phyloP scores from a whole-genome alignment of 92 coral and sea anemone genomes.

The Pocillopora grandis region DNA sequence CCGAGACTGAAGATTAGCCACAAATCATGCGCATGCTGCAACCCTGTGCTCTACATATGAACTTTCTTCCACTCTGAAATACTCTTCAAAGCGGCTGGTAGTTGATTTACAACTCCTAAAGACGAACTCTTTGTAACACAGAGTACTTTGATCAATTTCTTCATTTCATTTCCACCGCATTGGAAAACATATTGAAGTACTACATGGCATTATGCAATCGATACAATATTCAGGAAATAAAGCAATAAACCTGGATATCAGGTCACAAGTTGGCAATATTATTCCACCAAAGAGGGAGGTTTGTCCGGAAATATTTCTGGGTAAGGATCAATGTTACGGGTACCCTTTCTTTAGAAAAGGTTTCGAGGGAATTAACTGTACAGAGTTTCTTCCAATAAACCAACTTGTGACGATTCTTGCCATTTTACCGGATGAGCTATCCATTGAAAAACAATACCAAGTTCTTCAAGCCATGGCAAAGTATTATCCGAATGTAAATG shows the following conservation, averaged over 20 bases:
- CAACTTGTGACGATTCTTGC: slow-evolving; percentile 69
- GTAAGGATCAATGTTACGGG: slow-evolving; percentile 71
- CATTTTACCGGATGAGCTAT: slow-evolving; percentile 45
- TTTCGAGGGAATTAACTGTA: slow-evolving; percentile 73
- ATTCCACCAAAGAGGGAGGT: slow-evolving; percentile 48
- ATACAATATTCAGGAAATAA: slow-evolving; percentile 21
- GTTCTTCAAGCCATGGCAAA: slow-evolving; percentile 7
- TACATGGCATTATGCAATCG: slow-evolving; percentile 44
- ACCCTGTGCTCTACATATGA: no score
- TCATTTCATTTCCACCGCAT: slow-evolving; percentile 56
- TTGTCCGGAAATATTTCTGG: slow-evolving; percentile 88
- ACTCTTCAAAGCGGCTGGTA: slow-evolving; percentile 16
- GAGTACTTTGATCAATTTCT: slow-evolving; percentile 30
- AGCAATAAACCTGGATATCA: neutral
- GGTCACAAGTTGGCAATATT: neutral
- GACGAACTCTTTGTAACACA: slow-evolving; percentile 63
- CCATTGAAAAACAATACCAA: slow-evolving; percentile 22
- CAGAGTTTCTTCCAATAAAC: slow-evolving; percentile 61
- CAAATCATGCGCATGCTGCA: no score
- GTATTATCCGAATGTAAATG: neutral
- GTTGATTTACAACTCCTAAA: slow-evolving; percentile 44
- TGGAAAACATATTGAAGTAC: slow-evolving; percentile 51
- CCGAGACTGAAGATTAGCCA: no score
- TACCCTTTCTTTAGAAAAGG: slow-evolving; percentile 92
- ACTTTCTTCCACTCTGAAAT: neutral